Percentiles rank a stretch among this genome's conserved stretches.
phyloP scores from a whole-genome alignment of 2,113 vertebrate species.

The Apaloderma vittatum region DNA sequence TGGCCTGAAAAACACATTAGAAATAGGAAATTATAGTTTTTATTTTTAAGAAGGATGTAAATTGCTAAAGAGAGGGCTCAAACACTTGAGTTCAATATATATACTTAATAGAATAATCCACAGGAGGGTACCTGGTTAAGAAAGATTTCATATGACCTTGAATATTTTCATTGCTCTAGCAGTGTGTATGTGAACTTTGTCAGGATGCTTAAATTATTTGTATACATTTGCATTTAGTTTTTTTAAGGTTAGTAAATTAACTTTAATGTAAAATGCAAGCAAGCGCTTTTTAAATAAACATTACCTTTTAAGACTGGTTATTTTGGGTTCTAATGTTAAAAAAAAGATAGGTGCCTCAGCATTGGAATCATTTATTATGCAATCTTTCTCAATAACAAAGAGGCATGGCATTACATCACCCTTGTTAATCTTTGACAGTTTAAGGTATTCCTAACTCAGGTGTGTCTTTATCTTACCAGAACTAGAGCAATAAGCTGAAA shows the following conservation, averaged over 20 bases:
- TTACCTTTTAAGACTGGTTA: conserved; percentile 53
- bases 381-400: background rate
- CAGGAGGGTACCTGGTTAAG: background rate
- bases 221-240: conserved; percentile 67
- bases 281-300: conserved; percentile 64
- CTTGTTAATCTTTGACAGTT: background rate
- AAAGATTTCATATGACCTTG: conserved; percentile 27
- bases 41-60: background rate
- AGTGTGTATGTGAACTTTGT: conserved; percentile 50
- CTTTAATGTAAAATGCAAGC: conserved; percentile 47
- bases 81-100: background rate
- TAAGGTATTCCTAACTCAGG: background rate
- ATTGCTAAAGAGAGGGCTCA: background rate
- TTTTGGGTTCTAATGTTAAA: conserved; percentile 40
- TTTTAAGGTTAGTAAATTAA: conserved; percentile 62
- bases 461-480: background rate
- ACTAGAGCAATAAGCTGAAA: background rate
- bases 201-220: conserved; percentile 65
- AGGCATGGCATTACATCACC: background rate
- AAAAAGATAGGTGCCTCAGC: background rate
- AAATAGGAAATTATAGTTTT: conserved; percentile 3
- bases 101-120: background rate
- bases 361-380: background rate
- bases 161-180: conserved; percentile 29
- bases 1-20: conserved; percentile 68